phyloP scores from a whole-genome alignment of 2,797 vertebrate genomes.

The Pipistrellus kuhlii region DNA sequence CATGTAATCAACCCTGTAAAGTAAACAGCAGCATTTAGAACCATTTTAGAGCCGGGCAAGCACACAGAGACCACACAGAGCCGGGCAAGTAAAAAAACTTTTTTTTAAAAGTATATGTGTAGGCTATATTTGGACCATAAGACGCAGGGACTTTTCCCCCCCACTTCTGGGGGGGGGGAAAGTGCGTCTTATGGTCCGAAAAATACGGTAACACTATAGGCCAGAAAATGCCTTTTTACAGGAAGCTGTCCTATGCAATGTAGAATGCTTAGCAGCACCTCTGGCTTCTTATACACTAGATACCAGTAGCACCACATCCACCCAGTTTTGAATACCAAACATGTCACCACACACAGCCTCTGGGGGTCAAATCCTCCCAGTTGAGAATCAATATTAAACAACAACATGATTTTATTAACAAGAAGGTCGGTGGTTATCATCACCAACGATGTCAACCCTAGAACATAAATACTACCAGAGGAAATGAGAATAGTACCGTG shows the following conservation, averaged over 20 bases:
- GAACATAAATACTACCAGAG: background rate
- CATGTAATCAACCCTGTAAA: too few relatives aligned
- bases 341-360: background rate
- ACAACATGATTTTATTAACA: background rate
- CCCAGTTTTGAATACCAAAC: conserved; percentile 22
- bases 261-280: background rate
- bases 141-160: too few relatives aligned
- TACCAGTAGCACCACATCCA: background rate
- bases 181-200: too few relatives aligned
- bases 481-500: background rate
- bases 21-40: too few relatives aligned
- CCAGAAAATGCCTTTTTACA: background rate
- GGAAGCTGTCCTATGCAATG: background rate
- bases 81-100: too few relatives aligned
- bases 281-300: background rate
- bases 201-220: background rate
- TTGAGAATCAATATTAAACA: background rate
- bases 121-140: too few relatives aligned
- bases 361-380: background rate
- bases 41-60: too few relatives aligned
- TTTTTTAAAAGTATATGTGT: too few relatives aligned
- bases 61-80: too few relatives aligned
- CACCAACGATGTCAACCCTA: background rate
- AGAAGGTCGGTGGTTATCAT: background rate
- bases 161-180: too few relatives aligned